phyloP scores from a whole-genome alignment of 2,888 invertebrate genomes.

The Dasysyrphus tricinctus region DNA sequence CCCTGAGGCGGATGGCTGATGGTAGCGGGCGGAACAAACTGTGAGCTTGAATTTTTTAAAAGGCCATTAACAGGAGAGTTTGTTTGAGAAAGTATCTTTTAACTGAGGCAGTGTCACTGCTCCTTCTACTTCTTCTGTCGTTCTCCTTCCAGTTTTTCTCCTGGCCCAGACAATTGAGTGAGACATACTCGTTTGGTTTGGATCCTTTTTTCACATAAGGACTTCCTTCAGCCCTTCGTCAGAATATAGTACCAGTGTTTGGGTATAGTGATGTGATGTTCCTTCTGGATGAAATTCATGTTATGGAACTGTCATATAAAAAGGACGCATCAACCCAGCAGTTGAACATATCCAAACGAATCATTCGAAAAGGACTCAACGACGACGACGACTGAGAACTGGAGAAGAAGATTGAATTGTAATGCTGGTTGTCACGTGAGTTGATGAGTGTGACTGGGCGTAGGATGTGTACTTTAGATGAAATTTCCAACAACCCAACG shows the following conservation, averaged over 20 bases:
- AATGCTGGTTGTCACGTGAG: conserved; percentile 61
- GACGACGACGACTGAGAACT: neutral
- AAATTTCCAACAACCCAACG: conserved; percentile 4
- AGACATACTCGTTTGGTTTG: conserved; percentile 53
- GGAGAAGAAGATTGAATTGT: conserved; percentile 66
- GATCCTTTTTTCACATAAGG: conserved; percentile 42
- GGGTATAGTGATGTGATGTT: neutral
- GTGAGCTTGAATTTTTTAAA: conserved; percentile 62
- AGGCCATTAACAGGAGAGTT: conserved; percentile 53
- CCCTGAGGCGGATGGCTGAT: too few relatives aligned
- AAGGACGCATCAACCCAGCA: conserved; percentile 3
- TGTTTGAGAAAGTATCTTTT: conserved; percentile 44
- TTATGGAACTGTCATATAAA: conserved; percentile 50
- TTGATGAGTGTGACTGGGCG: conserved; percentile 58
- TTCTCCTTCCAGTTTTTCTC: neutral
- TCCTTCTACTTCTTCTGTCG: neutral
- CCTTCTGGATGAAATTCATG: conserved; percentile 34
- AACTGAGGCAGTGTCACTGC: conserved; percentile 36
- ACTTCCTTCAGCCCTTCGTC: neutral
- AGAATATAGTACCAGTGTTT: neutral
- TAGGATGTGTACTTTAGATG: conserved; percentile 38
- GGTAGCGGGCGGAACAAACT: neutral
- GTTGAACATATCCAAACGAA: conserved; percentile 19
- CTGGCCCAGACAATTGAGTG: conserved; percentile 66
- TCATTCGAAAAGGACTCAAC: conserved; percentile 31